Base-by-base conservation (phyloP, 2,113 vertebrate species). In the Tautogolabrus adspersus region DNA sequence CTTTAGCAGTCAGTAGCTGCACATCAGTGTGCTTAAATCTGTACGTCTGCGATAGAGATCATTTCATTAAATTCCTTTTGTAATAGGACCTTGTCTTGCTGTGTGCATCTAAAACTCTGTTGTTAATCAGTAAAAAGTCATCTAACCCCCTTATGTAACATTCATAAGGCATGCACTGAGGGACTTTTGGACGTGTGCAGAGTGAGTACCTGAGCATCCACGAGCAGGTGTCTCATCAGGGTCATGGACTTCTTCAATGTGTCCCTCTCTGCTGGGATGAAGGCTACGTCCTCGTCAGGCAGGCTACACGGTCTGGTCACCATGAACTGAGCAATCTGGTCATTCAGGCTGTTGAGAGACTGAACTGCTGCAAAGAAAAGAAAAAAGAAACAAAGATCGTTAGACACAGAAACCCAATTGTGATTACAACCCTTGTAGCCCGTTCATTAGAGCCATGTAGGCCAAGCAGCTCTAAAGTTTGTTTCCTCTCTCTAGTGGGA, bases 251-350 rank as follows among this genome's bases (percentile, higher is more conserved):
- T 96, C 89, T 90, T 96, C 83, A 98, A 88, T 2, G 96, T 96
- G 66, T 96, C 96, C 63, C 95, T 96, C 93, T 97, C 96, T 0
- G 84, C 86, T 0, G 96, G 96, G 26, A 96, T 67, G 81, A 97
- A 98, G 55, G 94, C 90, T 18, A 94, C 94, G 2, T 95, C 92
- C 0, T 97, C 95, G 6, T 96, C 95, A 0, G 95, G 91, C 90
- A 98, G 91, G 0, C 93, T 88, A 66, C 95, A 95, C 0, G 97
- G 95, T 81, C 96, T 95, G 90, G 93, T 95, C 86, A 97, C 89
- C 2, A 97, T 96, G 66, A 99, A 97, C 74, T 98, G 96, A 42
- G 96, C 97, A 54, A 99, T 97, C 93, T 98, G 97, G 92, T 98
- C 96, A 0, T 98, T 99, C 52, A 99, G 86, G 75, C 95, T 98